Conservation (phyloP, 2,888 invertebrate species). For the Amiota mariae region DNA sequence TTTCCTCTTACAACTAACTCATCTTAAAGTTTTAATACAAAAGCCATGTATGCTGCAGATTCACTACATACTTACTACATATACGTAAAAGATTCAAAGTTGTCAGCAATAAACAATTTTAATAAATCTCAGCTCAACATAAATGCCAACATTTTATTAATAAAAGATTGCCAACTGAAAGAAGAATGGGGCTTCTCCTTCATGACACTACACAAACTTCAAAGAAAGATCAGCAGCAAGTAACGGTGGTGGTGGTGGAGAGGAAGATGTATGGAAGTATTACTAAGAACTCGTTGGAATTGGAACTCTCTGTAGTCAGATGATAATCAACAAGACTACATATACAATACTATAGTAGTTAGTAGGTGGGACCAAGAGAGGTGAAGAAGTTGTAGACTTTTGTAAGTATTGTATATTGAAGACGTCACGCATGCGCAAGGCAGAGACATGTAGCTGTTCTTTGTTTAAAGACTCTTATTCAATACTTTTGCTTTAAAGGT, state of each 20-base stretch:
- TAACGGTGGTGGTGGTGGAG: neutral
- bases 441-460: slow-evolving; percentile 16
- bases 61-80: no score
- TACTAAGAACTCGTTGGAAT: no score
- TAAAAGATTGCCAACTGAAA: slow-evolving; percentile 27
- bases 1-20: slow-evolving; percentile 36
- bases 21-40: slow-evolving; percentile 29
- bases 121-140: slow-evolving; percentile 52
- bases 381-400: neutral
- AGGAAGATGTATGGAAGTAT: neutral
- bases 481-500: neutral
- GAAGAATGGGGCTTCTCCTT: slow-evolving; percentile 6
- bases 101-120: slow-evolving; percentile 51
- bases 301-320: no score
- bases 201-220: neutral
- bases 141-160: slow-evolving; percentile 42
- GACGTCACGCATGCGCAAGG: slow-evolving; percentile 9
- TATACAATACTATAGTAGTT: no score
- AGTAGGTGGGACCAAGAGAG: neutral
- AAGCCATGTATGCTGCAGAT: neutral
- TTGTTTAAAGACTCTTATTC: slow-evolving; percentile 23
- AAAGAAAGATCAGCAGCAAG: neutral
- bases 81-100: slow-evolving; percentile 19
- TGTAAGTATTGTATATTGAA: neutral
- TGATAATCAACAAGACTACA: no score